Evolutionary conservation across 2,797 vertebrate genomes (phyloP), one percentile per base, ranked within the genome.

Genomic region (Atherinosoma microstoma): DNA sequence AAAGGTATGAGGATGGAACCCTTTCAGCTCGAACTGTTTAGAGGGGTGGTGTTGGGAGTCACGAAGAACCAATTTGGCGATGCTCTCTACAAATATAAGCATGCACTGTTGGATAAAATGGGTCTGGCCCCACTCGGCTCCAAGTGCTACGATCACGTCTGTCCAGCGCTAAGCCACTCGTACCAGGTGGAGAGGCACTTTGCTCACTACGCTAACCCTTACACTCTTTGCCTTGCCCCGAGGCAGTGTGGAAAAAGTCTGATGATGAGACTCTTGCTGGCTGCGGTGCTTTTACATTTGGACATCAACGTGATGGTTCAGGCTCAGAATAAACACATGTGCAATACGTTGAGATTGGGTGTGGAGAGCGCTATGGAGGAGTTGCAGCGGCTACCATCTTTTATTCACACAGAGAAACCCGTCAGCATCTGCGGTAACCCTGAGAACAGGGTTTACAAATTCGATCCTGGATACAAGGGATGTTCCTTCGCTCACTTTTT

Each of bases 301-400:
- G 68, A 83, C 10, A 83, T 83, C 60, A 45, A 76, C 40, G 51
- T 79, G 0, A 75, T 79, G 68, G 72, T 83, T 0, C 80, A 83
- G 56, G 76, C 80, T 5, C 76, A 83, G 24, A 83, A 75, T 22
- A 75, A 75, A 42, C 53, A 68, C 59, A 70, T 76, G 72, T 79
- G 75, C 27, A 78, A 66, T 0, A 70, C 75, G 0, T 13, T 79
- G 58, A 75, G 77, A 47, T 2, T 71, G 1, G 69, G 75, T 0
- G 64, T 78, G 2, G 69, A 78, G 27, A 60, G 16, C 13, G 16
- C 57, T 2, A 77, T 77, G 63, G 36, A 47, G 1, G 68, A 77
- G 49, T 13, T 77, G 12, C 75, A 77, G 18, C 30, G 5, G 0
- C 20, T 77, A 0, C 47, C 63, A 0, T 67, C 57, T 0, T 76